Percentiles rank a stretch among this genome's conserved stretches.
phyloP scores from a whole-genome alignment of 2,888 invertebrate species.

The Criorhina ranunculi region DNA sequence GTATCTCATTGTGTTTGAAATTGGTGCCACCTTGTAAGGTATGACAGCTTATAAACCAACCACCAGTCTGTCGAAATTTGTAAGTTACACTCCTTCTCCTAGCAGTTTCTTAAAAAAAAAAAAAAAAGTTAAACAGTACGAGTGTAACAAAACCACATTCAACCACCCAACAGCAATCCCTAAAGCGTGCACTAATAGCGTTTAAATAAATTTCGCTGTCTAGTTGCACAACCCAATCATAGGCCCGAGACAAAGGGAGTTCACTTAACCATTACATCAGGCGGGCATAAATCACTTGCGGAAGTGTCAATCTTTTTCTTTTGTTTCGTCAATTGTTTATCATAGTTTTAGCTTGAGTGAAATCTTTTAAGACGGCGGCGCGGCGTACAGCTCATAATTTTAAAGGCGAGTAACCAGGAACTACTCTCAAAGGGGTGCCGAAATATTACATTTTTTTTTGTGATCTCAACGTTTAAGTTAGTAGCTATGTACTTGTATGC shows the following conservation, averaged over 20 bases:
- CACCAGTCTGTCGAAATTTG: too few relatives aligned
- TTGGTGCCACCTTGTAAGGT: too few relatives aligned
- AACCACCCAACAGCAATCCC: neutral
- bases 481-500: too few relatives aligned
- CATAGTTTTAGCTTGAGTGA: neutral
- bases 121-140: neutral
- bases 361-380: neutral
- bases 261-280: constrained; percentile 16
- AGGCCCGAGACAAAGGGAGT: constrained; percentile 4
- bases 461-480: neutral
- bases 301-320: constrained; percentile 13
- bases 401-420: constrained; percentile 52
- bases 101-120: neutral
- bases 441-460: neutral
- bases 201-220: constrained; percentile 1
- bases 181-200: neutral
- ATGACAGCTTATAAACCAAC: too few relatives aligned
- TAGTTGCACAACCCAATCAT: constrained; percentile 13
- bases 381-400: neutral
- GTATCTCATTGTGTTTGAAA: too few relatives aligned
- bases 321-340: neutral
- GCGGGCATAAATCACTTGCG: constrained; percentile 2
- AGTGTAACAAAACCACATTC: constrained; percentile 7
- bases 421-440: constrained; percentile 32
- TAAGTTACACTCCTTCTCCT: too few relatives aligned